Evolutionary conservation across 1,140 invertebrate species (phyloP).

Genomic region (Euura saliciscinereae): DNA sequence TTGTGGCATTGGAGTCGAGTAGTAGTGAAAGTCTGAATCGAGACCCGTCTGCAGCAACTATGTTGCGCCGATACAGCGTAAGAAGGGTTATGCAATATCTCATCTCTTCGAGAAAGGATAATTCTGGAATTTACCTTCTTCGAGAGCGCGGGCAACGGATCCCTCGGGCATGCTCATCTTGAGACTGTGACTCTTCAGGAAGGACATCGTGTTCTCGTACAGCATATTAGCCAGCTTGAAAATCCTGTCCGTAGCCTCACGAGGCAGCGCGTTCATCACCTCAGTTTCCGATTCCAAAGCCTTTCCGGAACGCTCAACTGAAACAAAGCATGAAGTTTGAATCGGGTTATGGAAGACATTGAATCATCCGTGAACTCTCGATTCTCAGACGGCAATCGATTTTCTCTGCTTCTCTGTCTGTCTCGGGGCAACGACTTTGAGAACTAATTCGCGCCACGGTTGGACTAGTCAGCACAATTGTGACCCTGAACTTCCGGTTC

Average conservation of each 20-base stretch:
- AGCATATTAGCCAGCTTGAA: constrained; percentile 62
- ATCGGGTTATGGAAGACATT: no score
- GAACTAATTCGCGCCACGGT: no score
- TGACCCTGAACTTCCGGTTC: no score
- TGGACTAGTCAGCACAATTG: no score
- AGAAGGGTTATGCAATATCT: not conserved
- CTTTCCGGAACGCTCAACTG: constrained; percentile 58
- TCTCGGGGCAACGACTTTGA: no score
- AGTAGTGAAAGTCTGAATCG: constrained; percentile 3
- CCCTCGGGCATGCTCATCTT: constrained; percentile 65
- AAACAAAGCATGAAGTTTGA: constrained; percentile 1
- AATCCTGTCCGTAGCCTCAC: constrained; percentile 57
- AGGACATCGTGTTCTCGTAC: constrained; percentile 60
- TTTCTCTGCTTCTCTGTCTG: no score
- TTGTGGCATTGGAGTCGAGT: not conserved
- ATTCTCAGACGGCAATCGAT: no score
- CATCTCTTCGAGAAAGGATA: not conserved
- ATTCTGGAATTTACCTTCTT: constrained; percentile 62
- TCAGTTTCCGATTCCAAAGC: constrained; percentile 61
- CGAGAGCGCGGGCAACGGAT: constrained; percentile 63
- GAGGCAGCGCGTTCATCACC: constrained; percentile 58
- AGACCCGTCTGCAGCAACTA: not conserved
- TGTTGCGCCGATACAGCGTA: not conserved
- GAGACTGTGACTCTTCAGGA: constrained; percentile 66
- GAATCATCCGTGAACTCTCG: no score